A percentile compares a stretch with the other conserved stretches of the same genome.
Evolutionary conservation across 2,888 invertebrate genomes (phyloP).

Genomic region (Leistus spinibarbis): DNA sequence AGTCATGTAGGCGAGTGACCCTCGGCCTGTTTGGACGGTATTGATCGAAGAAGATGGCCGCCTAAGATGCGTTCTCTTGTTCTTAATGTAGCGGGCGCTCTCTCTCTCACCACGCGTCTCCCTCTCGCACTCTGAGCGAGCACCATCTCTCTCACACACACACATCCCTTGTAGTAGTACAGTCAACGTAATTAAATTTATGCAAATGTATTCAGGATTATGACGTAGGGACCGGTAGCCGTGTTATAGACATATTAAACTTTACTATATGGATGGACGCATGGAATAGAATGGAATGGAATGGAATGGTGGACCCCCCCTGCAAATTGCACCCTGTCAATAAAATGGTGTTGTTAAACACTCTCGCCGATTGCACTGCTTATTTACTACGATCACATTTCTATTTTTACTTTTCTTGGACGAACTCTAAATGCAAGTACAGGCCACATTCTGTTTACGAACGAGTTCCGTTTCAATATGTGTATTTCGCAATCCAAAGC

Average conservation of each 20-base stretch:
- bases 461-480: too few species aligned
- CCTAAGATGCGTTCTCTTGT: constrained; percentile 27
- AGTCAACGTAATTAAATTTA: constrained; percentile 48
- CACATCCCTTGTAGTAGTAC: background rate
- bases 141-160: too few species aligned
- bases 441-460: too few species aligned
- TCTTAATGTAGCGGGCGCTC: background rate
- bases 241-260: constrained; percentile 37
- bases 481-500: too few species aligned
- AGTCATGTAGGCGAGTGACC: background rate
- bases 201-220: constrained; percentile 49
- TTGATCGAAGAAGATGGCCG: constrained; percentile 37
- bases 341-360: background rate
- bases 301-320: too few species aligned
- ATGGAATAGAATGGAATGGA: too few species aligned
- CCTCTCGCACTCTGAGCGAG: too few species aligned
- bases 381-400: too few species aligned
- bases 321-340: constrained; percentile 1
- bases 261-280: constrained; percentile 22
- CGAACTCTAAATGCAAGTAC: too few species aligned
- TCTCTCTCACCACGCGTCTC: background rate
- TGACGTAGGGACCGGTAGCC: constrained; percentile 37
- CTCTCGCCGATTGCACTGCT: too few species aligned
- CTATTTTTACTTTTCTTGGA: too few species aligned
- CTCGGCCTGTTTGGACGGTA: constrained; percentile 5